These are phyloP conservation scores for Drosophila lini DNA, from an alignment of 1,140 invertebrate genomes.

Conservation along the genomic window DNA sequence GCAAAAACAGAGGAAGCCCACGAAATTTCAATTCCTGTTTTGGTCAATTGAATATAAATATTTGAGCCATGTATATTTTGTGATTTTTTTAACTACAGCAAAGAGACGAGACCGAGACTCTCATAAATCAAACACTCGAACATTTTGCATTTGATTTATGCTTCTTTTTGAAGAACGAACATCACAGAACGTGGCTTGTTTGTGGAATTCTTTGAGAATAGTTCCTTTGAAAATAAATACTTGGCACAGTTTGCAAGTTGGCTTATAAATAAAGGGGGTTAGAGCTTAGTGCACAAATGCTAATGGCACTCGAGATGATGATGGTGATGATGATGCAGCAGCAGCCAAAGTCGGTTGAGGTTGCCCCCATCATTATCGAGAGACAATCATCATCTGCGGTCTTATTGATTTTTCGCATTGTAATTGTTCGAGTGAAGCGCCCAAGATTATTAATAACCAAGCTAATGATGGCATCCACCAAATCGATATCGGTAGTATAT, in stretches of 20 bases:
- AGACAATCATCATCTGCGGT: constrained; percentile 45
- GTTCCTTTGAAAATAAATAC: constrained; percentile 21
- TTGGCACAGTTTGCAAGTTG: constrained; percentile 39
- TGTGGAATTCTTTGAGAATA: constrained; percentile 20
- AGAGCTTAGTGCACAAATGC: constrained; percentile 31
- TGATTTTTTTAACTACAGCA: constrained; percentile 3
- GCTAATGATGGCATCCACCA: constrained; percentile 28
- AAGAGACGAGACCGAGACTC: constrained; percentile 1
- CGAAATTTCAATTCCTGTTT: constrained; percentile 50
- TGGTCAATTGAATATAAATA: constrained; percentile 49
- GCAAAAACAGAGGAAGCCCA: constrained; percentile 17
- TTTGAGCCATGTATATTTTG: constrained; percentile 1
- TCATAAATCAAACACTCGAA: constrained; percentile 40
- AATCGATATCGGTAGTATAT: constrained; percentile 18
- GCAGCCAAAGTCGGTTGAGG: constrained; percentile 55
- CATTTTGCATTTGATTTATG: constrained; percentile 41
- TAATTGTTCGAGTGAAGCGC: constrained; percentile 51
- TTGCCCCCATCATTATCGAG: constrained; percentile 54
- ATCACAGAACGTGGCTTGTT: constrained; percentile 24
- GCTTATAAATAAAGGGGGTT: constrained; percentile 19
- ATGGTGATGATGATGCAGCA: constrained; percentile 35
- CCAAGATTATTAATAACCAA: constrained; percentile 36
- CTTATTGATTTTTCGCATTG: constrained; percentile 59
- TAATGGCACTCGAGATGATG: constrained; percentile 25
- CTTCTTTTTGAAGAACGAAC: constrained; percentile 14